Evolutionary conservation across 2,888 invertebrate genomes (phyloP), one percentile per base, ranked within the genome.

Genomic region (Urechis unicinctus): DNA sequence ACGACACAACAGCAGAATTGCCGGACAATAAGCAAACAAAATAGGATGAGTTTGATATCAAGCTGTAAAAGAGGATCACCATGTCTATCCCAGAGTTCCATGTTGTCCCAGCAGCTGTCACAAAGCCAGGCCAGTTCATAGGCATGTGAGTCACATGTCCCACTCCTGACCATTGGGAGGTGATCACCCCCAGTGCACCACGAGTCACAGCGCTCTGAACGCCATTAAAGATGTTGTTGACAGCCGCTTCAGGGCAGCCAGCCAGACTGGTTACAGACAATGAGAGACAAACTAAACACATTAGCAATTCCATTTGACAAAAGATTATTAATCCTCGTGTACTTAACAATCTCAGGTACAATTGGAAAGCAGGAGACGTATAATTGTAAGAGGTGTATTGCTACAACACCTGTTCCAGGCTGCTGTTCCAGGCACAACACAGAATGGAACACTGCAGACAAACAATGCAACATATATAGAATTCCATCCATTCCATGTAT

Each of bases 141-240:
- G 82, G 79, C 57, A 81, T 80, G 6, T 83, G 82, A n/a, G 83
- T 83, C 48, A 83, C 75, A 64, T 83, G 82, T 63, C 82, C 82
- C 62, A 80, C 80, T 43, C 83, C 83, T 9, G 83, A 82, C 84
- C 84, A 84, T 63, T 84, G 82, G 45, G 83, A 83, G 1, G 83
- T 79, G 13, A 84, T 74, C 52, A 83, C 71, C 6, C 83, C 83
- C 30, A 82, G 73, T 71, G 68, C 81, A 73, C 70, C 68, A 58
- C 82, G 80, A 9, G 79, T 78, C 1, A 78, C 68, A 3, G 82
- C 82, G 56, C 81, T 79, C 63, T 81, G 79, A 44, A 82, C 77
- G 4, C 83, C 83, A 65, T 81, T 80, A 64, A 79, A 81, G 45
- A 83, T 81, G 67, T 83, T 84, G 22, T 80, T 81, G 13, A 82